These are phyloP conservation scores for Limenitis arthemis DNA, from an alignment of 2,888 invertebrate genomes.

Conservation along the genomic window DNA sequence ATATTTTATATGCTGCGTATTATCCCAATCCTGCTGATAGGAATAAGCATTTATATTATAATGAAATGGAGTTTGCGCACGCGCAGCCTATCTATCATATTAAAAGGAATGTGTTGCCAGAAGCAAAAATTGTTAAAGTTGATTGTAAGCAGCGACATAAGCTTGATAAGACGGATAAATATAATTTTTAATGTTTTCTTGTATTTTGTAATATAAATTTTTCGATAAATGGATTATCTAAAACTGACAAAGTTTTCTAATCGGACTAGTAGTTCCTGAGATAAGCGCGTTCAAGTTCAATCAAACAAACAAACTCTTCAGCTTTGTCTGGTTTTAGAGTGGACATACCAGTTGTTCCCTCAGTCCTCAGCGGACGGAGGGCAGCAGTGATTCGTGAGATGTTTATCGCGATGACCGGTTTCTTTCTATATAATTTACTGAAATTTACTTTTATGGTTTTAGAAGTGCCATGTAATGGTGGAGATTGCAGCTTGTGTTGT, in stretches of 20 bases:
- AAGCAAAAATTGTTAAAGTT: constrained; percentile 39
- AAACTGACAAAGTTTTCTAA: background rate
- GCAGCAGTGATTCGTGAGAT: constrained; percentile 11
- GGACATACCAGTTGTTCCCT: no score
- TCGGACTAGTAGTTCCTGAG: background rate
- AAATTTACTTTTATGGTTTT: constrained; percentile 23
- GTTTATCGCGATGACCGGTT: constrained; percentile 9
- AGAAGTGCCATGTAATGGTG: constrained; percentile 11
- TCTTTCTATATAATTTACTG: constrained; percentile 22
- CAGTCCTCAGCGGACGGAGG: background rate
- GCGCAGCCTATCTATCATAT: constrained; percentile 55
- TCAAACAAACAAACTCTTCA: no score
- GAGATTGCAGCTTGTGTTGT: no score
- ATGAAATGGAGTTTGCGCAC: constrained; percentile 60
- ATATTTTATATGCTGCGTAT: constrained; percentile 45
- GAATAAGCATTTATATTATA: constrained; percentile 70
- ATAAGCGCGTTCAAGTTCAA: no score
- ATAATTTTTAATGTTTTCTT: constrained; percentile 30
- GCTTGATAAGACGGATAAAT: constrained; percentile 44
- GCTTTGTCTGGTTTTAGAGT: no score
- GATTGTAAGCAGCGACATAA: constrained; percentile 50
- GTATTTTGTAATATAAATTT: background rate
- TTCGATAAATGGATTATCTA: background rate
- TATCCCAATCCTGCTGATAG: constrained; percentile 56
- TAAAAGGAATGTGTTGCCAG: constrained; percentile 39